Base-by-base conservation (phyloP, 2,113 vertebrate species). In the Aegypius monachus region DNA sequence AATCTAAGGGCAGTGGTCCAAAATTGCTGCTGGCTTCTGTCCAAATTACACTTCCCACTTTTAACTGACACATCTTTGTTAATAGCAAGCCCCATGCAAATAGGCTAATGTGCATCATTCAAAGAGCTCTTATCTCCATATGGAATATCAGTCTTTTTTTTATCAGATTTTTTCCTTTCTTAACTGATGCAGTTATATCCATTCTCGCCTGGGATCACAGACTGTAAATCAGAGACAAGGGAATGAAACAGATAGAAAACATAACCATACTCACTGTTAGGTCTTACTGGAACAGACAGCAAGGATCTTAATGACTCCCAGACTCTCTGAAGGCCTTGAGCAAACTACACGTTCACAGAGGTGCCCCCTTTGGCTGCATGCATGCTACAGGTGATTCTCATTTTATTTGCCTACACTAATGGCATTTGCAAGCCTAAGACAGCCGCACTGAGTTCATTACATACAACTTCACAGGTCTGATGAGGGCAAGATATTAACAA, bases 361-460 rank as follows among this genome's bases (percentile, higher is more conserved):
- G 52, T 56, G 20, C 1, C 14, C 38, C 38, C 68, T 55, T 34
- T 47, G 65, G 67, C 91, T 79, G n/a, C 77, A 75, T 0, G 2
- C 8, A 3, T 0, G 0, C 68, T 66, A 42, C 77, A 71, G 56
- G 83, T 74, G 55, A 84, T 86, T 78, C 68, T 38, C 52, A 63
- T 71, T 90, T 94, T 66, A 82, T 73, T 58, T 83, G 42, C 72
- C 63, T 67, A 14, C 29, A 27, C 20, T 67, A 88, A 89, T 5
- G 34, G 68, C 32, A 86, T 47, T 16, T 67, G 78, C 70, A 85
- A 21, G 21, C 65, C 43, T 43, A 31, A 63, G 45, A 88, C 67
- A 89, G 85, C 66, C 52, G 77, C 65, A 25, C 47, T 43, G 93
- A 75, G 65, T 56, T 87, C 73, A 87, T 91, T 89, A 90, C 78